Evolutionary conservation across 2,797 vertebrate genomes (phyloP).

Genomic region (Dicrostonyx torquatus): DNA sequence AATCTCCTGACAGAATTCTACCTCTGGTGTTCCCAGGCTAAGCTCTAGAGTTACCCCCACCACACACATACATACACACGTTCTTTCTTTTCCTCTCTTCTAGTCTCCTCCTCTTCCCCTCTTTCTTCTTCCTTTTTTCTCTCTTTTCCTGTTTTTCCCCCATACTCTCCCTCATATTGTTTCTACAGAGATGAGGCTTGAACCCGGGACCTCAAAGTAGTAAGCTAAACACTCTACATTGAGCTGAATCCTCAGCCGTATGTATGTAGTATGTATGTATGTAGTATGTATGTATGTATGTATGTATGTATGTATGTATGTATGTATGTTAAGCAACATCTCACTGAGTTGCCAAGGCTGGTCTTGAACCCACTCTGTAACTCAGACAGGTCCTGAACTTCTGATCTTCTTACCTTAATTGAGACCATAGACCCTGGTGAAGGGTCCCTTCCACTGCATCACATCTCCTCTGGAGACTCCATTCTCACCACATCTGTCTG

Average conservation of each 20-base stretch:
- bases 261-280: no score
- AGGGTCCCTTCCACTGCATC: neutral
- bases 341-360: neutral
- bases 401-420: neutral
- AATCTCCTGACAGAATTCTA: neutral
- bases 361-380: neutral
- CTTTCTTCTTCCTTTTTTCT: neutral
- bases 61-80: neutral
- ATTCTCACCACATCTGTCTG: neutral
- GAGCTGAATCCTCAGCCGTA: neutral
- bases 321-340: neutral
- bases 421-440: neutral
- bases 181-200: neutral
- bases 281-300: fast-evolving
- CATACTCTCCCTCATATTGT: neutral
- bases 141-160: no score
- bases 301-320: neutral
- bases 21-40: neutral
- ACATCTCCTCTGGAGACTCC: neutral
- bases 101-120: no score
- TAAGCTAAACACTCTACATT: neutral
- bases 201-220: neutral
- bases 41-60: neutral
- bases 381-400: neutral
- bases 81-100: neutral